These are phyloP conservation scores for Carabus problematicus DNA, from an alignment of 2,888 invertebrate genomes.

Conservation along the genomic window DNA sequence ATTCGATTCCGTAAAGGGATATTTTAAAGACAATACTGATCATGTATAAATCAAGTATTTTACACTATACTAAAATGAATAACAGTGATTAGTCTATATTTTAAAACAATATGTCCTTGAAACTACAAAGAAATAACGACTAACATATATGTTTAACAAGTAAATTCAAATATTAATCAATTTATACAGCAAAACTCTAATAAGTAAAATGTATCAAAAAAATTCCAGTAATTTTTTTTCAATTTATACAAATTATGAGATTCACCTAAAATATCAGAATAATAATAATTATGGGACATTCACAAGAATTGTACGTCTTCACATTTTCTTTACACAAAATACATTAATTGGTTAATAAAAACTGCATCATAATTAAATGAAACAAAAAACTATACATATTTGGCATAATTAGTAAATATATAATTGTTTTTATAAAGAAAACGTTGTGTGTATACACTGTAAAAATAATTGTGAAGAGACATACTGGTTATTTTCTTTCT, in stretches of 20 bases:
- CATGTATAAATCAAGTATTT: too few relatives aligned
- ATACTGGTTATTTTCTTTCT: constrained; percentile 8
- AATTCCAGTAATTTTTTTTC: constrained; percentile 1
- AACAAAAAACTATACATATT: constrained; percentile 25
- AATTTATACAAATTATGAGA: constrained; percentile 1
- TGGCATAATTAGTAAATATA: constrained; percentile 14
- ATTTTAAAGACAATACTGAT: too few relatives aligned
- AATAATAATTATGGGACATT: not conserved
- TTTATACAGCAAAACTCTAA: not conserved
- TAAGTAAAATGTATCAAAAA: constrained; percentile 13
- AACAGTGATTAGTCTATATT: too few relatives aligned
- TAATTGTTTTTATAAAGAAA: not conserved
- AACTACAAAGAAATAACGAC: too few relatives aligned
- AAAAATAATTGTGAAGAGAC: constrained; percentile 14
- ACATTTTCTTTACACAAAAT: not conserved
- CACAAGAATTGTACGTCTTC: not conserved
- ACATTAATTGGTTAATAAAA: constrained; percentile 6
- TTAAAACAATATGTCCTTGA: too few relatives aligned
- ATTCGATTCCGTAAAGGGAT: too few relatives aligned
- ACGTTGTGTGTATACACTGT: constrained; percentile 3
- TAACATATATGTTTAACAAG: not conserved
- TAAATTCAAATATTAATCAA: not conserved
- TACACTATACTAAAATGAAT: too few relatives aligned
- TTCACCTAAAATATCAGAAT: constrained; percentile 1
- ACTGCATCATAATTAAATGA: constrained; percentile 14